Base-by-base conservation (phyloP, 2,888 invertebrate species). In the Drosophila macrospina region DNA sequence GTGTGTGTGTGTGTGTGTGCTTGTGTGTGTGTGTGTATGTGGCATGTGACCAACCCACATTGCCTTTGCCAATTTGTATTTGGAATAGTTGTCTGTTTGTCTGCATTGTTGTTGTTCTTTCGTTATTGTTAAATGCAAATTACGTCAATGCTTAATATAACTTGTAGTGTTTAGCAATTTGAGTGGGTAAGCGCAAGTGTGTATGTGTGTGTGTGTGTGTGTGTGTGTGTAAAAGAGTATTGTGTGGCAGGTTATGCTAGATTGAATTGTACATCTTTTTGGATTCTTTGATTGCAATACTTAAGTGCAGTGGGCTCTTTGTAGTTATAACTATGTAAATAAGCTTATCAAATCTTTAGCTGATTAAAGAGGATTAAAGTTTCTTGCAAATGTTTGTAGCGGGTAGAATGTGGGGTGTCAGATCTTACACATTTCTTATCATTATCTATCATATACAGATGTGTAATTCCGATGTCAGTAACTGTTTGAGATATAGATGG, bases 21-120 rank as follows among this genome's bases (percentile, higher is more conserved):
- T 37, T 42, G 26, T 37, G 42, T 41, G 39, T 32, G 36, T 45
- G 24, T 42, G 34, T 60, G 55, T 61, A 47, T 61, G 69, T 72
- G 67, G 73, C 61, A 64, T 67, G 63, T 37, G 66, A 65, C 63
- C 74, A 80, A 69, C 60, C 62, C 65, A 76, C 62, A 74, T 77
- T 65, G 55, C 66, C 47, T 37, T 13, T 57, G 56, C 44, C 65
- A 66, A 84, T 77, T 76, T 70, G 66, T 74, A 55, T 74, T 68
- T 75, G 42, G 28, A 50, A 61, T 36, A 54, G 59, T 32, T 52
- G 54, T 30, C 42, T 13, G 55, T 16, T 47, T 26, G n/a, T 20
- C 41, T 48, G 51, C 39, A 42, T 41, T 63, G 34, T 52, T 50
- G 37, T 68, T 60, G 15, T 15, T 37, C 28, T 50, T 64, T 41